Evolutionary conservation across 2,113 vertebrate genomes (phyloP).

Genomic region (Origma solitaria): DNA sequence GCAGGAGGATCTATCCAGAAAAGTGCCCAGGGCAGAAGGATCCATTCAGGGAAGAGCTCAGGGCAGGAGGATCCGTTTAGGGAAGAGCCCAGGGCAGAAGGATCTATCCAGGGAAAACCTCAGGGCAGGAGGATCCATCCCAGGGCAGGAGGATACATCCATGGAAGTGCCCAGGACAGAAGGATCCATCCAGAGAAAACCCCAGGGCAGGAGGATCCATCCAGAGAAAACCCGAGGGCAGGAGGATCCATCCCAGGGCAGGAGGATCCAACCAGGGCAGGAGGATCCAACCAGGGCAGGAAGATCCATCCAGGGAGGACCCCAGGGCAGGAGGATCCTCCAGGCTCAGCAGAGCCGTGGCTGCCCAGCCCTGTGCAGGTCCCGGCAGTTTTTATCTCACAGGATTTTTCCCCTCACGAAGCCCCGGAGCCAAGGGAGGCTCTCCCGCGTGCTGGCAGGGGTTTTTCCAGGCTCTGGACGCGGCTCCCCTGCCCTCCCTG

Average conservation of each 20-base stretch:
- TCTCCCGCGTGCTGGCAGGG: neutral
- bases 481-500: neutral
- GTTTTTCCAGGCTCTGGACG: neutral
- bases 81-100: neutral
- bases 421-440: neutral
- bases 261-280: neutral
- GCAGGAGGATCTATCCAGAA: neutral
- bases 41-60: neutral
- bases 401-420: no score
- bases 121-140: neutral
- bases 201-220: neutral
- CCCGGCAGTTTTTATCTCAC: neutral
- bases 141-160: no score
- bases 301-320: neutral
- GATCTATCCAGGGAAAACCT: no score
- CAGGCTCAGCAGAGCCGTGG: fast-evolving
- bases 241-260: no score
- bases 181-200: neutral
- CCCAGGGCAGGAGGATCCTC: neutral
- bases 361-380: neutral
- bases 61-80: neutral
- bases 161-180: neutral
- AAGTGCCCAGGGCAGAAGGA: neutral
- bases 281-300: neutral
- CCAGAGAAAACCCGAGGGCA: no score